These are phyloP conservation scores for Erynnis tages DNA, from an alignment of 2,888 invertebrate species.

Conservation along the genomic window DNA sequence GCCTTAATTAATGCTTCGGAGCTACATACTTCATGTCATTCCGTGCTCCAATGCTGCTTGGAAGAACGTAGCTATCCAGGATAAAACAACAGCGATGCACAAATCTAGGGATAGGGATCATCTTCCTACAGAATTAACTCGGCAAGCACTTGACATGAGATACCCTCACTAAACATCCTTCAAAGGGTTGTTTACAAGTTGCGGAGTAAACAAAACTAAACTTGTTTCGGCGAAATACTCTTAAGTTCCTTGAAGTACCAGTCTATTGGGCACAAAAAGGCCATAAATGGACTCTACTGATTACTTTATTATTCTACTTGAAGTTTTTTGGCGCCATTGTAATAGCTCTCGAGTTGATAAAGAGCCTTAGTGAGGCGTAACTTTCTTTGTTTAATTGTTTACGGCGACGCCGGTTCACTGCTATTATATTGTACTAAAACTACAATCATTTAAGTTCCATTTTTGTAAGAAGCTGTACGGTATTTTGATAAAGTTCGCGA, in stretches of 20 bases:
- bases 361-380: slow-evolving; percentile 1
- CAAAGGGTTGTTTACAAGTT: slow-evolving; percentile 34
- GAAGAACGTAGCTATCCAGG: too few species aligned
- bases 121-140: slow-evolving; percentile 10
- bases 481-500: too few species aligned
- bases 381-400: slow-evolving; percentile 8
- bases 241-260: slow-evolving; percentile 28
- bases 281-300: slow-evolving; percentile 12
- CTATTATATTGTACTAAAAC: background rate
- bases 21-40: too few species aligned
- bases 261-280: slow-evolving; percentile 5
- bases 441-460: background rate
- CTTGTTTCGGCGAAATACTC: slow-evolving; percentile 32
- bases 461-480: too few species aligned
- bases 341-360: slow-evolving; percentile 10
- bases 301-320: slow-evolving; percentile 2
- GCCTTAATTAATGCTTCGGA: too few species aligned
- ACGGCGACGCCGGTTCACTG: background rate
- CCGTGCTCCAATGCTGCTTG: too few species aligned
- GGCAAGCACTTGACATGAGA: slow-evolving; percentile 23
- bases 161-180: slow-evolving; percentile 31
- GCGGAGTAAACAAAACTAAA: slow-evolving; percentile 35
- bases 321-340: slow-evolving; percentile 12
- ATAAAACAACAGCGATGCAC: too few species aligned
- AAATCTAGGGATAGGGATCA: background rate